Conservation (phyloP, 2,888 invertebrate genomes). For the Epinotia ramella region DNA sequence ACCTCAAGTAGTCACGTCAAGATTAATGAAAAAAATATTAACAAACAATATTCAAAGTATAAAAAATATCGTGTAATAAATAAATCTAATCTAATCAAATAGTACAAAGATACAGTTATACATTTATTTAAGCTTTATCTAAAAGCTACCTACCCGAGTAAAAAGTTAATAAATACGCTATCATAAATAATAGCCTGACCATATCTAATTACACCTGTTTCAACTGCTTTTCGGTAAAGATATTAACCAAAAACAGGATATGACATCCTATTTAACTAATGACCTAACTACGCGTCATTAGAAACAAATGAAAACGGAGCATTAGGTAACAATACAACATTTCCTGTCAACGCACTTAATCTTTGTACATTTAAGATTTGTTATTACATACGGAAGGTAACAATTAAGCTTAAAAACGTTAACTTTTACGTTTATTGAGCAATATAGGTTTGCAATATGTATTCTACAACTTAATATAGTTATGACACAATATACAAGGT, state of each 20-base stretch:
- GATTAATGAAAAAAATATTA: neutral
- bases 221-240: constrained; percentile 32
- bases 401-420: neutral
- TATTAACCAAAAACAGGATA: constrained; percentile 48
- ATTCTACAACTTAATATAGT: too few species aligned
- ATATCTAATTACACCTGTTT: constrained; percentile 41
- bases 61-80: too few species aligned
- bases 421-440: neutral
- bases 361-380: constrained; percentile 1
- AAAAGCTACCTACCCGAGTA: neutral
- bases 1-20: too few species aligned
- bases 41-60: neutral
- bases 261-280: constrained; percentile 50
- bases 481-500: too few species aligned
- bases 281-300: constrained; percentile 44
- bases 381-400: neutral
- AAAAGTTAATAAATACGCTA: neutral
- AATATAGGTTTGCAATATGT: neutral
- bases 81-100: too few species aligned
- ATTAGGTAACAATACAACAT: constrained; percentile 46
- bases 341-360: constrained; percentile 41
- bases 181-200: constrained; percentile 30
- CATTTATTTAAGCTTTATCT: too few species aligned
- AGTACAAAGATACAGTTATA: too few species aligned
- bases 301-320: constrained; percentile 47